These are phyloP conservation scores for Lypha dubia DNA, from an alignment of 2,888 invertebrate genomes.

Conservation along the genomic window DNA sequence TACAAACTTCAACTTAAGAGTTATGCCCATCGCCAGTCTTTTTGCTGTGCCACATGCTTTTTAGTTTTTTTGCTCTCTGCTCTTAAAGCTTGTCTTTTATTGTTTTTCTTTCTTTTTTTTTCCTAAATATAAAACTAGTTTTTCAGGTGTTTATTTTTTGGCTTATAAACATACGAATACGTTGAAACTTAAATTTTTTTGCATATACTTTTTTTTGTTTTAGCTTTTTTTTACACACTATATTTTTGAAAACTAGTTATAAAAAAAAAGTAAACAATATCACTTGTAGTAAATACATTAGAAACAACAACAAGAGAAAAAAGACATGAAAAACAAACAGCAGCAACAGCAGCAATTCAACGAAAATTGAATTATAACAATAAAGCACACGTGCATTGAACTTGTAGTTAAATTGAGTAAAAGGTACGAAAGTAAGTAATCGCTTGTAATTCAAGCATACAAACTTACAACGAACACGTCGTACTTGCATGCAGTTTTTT, in stretches of 20 bases:
- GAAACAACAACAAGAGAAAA: constrained; percentile 1
- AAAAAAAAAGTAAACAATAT: constrained; percentile 64
- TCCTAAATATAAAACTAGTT: constrained; percentile 63
- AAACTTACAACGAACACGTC: neutral
- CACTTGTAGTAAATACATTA: constrained; percentile 51
- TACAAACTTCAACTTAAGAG: constrained; percentile 1
- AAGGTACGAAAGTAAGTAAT: constrained; percentile 45
- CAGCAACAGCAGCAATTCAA: constrained; percentile 23
- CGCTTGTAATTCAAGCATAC: neutral
- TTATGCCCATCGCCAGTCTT: neutral
- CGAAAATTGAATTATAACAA: constrained; percentile 49
- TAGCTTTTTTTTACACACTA: neutral
- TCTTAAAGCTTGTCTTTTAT: neutral
- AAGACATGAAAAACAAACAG: constrained; percentile 30
- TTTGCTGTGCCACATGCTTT: neutral
- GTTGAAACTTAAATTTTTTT: neutral
- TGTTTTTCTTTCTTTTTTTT: too few relatives aligned
- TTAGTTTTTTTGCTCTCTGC: constrained; percentile 8
- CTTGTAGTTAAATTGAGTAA: constrained; percentile 61
- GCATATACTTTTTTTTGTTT: constrained; percentile 5
- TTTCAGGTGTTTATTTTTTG: constrained; percentile 70
- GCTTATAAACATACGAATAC: constrained; percentile 15
- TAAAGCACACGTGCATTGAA: constrained; percentile 71
- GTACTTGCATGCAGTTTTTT: neutral
- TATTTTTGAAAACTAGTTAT: constrained; percentile 55